Evolutionary conservation across 1,140 invertebrate genomes (phyloP).

Genomic region (Drosophila virilis): DNA sequence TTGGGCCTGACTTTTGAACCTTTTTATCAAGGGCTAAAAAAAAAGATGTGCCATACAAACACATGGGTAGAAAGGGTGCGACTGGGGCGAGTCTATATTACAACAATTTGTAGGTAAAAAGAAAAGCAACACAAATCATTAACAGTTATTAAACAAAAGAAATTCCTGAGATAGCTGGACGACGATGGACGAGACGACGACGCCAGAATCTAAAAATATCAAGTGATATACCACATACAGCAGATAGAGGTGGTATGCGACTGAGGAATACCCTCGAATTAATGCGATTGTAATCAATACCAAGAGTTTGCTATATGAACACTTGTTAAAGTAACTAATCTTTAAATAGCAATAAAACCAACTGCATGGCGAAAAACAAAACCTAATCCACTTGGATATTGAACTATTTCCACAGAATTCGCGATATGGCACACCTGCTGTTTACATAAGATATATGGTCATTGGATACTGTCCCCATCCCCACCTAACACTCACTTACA

Average conservation of each 20-base stretch:
- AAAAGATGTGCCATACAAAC: conserved; percentile 27
- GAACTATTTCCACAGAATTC: not conserved
- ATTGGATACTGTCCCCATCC: not conserved
- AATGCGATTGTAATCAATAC: not conserved
- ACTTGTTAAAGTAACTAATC: not conserved
- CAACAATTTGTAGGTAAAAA: conserved; percentile 41
- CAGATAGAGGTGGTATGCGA: conserved; percentile 1
- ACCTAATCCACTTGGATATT: not conserved
- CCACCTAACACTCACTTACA: conserved; percentile 2
- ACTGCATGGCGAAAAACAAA: not conserved
- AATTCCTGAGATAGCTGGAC: conserved; percentile 51
- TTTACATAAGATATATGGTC: not conserved
- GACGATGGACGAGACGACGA: conserved; percentile 55
- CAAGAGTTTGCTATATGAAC: not conserved
- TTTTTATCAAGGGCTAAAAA: conserved; percentile 12
- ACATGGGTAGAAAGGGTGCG: not conserved
- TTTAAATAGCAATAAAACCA: not conserved
- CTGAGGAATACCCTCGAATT: conserved; percentile 14
- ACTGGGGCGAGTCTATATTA: not conserved
- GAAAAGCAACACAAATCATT: conserved; percentile 61
- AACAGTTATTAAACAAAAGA: conserved; percentile 75
- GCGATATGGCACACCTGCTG: not conserved
- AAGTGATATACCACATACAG: conserved; percentile 9
- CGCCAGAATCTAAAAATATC: conserved; percentile 69
- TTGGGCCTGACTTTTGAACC: conserved; percentile 31